phyloP scores from a whole-genome alignment of 2,888 invertebrate species.

The Alitta virens region DNA sequence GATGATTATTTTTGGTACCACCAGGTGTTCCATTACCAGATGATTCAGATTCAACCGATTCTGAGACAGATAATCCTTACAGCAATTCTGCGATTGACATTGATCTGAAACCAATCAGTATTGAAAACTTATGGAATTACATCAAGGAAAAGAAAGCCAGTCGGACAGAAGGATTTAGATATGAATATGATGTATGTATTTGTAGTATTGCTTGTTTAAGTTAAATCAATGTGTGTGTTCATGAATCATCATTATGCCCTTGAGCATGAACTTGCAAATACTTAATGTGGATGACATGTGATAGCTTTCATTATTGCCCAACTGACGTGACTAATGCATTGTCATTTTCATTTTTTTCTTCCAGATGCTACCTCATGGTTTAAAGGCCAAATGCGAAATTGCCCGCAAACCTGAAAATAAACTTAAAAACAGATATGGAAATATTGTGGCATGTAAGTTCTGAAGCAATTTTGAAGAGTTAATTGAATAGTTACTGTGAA shows the following conservation, averaged over 20 bases:
- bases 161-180: constrained; percentile 42
- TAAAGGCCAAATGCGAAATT: constrained; percentile 47
- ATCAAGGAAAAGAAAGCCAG: constrained; percentile 48
- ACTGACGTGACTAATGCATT: no score
- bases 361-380: constrained; percentile 50
- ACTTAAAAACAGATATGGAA: constrained; percentile 53
- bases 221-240: not conserved
- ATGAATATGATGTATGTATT: constrained; percentile 46
- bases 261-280: no score
- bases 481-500: no score
- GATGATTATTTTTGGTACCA: no score
- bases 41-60: no score
- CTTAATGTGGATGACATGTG: no score
- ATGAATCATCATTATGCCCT: not conserved
- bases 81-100: constrained; percentile 40
- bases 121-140: constrained; percentile 53
- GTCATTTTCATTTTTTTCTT: not conserved
- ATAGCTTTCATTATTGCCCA: no score
- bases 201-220: not conserved
- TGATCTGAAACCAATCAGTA: constrained; percentile 40
- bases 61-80: constrained; percentile 14
- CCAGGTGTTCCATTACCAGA: no score
- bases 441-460: constrained; percentile 55
- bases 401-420: constrained; percentile 52
- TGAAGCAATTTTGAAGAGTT: no score